Conservation (phyloP, 1,140 invertebrate species). For the Temnothorax curvispinosus region DNA sequence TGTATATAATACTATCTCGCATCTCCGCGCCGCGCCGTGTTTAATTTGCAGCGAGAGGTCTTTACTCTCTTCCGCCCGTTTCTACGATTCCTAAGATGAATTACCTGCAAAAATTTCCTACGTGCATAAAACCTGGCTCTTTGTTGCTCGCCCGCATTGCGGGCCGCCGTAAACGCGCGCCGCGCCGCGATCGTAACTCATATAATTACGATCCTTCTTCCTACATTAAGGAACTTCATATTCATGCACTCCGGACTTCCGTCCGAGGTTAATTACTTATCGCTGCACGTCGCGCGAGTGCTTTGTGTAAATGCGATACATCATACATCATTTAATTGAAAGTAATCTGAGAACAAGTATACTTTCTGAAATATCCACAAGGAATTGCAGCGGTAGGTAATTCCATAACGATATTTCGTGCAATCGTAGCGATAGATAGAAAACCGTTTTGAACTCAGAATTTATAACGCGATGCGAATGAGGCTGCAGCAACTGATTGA, state of each 20-base stretch:
- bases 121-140: conserved; percentile 21
- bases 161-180: not conserved
- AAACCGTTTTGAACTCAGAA: not conserved
- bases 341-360: not conserved
- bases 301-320: conserved; percentile 31
- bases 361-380: not conserved
- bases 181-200: conserved; percentile 44
- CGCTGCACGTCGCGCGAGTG: not conserved
- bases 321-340: conserved; percentile 15
- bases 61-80: conserved; percentile 40
- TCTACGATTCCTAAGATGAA: conserved; percentile 54
- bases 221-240: conserved; percentile 42
- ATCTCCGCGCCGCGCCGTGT: conserved; percentile 19
- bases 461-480: not conserved
- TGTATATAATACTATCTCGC: conserved; percentile 51
- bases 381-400: not conserved
- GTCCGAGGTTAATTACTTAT: conserved; percentile 52
- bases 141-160: conserved; percentile 4
- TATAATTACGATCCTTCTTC: conserved; percentile 55
- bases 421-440: not conserved
- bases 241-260: conserved; percentile 45
- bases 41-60: conserved; percentile 45
- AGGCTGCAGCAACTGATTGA: not conserved
- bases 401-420: not conserved
- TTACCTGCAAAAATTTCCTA: conserved; percentile 45